These are phyloP conservation scores for Paramormyrops hopkinsi DNA, from an alignment of 2,797 vertebrate genomes.

Conservation along the genomic window DNA sequence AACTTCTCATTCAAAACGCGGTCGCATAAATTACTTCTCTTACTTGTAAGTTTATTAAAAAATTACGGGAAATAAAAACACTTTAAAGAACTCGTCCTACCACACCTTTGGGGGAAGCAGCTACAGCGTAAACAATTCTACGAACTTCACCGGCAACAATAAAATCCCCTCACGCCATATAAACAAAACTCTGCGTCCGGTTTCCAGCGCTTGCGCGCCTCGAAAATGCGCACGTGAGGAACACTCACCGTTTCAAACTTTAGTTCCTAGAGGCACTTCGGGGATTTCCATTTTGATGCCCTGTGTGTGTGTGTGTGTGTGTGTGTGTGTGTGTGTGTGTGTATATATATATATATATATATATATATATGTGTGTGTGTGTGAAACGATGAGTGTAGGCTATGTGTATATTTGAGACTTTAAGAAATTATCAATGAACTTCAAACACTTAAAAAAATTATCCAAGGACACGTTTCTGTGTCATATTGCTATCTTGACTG, in stretches of 20 bases:
- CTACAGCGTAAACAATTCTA: neutral
- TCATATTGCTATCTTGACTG: neutral
- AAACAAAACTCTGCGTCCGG: neutral
- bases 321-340: neutral
- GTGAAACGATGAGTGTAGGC: neutral
- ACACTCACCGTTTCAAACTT: neutral
- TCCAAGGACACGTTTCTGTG: neutral
- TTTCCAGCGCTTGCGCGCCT: neutral
- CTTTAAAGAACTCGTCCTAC: neutral
- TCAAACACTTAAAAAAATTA: neutral
- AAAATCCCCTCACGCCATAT: neutral
- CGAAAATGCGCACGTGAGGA: constrained; percentile 9
- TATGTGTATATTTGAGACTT: neutral
- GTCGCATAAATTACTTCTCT: neutral
- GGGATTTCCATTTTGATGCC: neutral
- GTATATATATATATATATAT: neutral
- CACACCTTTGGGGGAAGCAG: neutral
- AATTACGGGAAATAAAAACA: neutral
- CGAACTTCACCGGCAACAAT: neutral
- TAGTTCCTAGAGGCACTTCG: neutral
- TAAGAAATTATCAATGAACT: neutral
- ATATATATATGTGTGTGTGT: too few species aligned
- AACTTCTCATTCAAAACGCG: neutral
- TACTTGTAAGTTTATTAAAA: neutral
- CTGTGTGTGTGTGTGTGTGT: neutral